Percentiles rank a stretch among this genome's conserved stretches.
phyloP scores from a whole-genome alignment of 2,888 invertebrate species.

The Hymenopus coronatus region DNA sequence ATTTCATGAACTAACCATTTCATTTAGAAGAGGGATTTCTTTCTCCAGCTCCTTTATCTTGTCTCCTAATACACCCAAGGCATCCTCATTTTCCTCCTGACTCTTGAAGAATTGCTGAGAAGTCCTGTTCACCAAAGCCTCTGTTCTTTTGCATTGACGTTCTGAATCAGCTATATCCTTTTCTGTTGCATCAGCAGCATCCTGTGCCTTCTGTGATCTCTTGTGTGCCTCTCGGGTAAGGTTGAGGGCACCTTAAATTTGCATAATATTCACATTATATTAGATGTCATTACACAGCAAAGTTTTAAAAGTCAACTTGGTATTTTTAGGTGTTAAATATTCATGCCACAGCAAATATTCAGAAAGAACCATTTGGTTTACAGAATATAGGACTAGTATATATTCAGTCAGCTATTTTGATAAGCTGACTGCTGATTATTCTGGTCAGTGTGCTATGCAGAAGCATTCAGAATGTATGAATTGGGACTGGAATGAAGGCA shows the following conservation, averaged over 20 bases:
- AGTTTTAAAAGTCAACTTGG: neutral
- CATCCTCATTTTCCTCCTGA: conserved; percentile 69
- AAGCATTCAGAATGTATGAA: too few species aligned
- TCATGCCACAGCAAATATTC: too few species aligned
- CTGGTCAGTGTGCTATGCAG: too few species aligned
- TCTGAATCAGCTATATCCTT: conserved; percentile 56
- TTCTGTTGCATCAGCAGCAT: conserved; percentile 49
- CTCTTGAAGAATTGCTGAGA: conserved; percentile 61
- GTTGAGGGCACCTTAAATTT: conserved; percentile 69
- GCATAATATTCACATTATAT: neutral
- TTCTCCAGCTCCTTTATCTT: conserved; percentile 66
- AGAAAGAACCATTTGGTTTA: neutral
- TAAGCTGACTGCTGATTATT: too few species aligned
- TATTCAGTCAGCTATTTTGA: too few species aligned
- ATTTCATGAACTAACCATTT: conserved; percentile 54
- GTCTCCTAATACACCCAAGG: conserved; percentile 62
- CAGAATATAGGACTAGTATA: too few species aligned
- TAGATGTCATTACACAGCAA: neutral
- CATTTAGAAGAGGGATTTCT: conserved; percentile 81
- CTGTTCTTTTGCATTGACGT: conserved; percentile 62
- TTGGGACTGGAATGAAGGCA: too few species aligned
- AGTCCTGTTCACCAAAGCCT: conserved; percentile 59
- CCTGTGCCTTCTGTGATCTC: conserved; percentile 56
- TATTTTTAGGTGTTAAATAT: too few species aligned
- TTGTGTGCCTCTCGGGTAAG: conserved; percentile 75